phyloP scores from a whole-genome alignment of 1,140 invertebrate species.

The Brachionus angularis region DNA sequence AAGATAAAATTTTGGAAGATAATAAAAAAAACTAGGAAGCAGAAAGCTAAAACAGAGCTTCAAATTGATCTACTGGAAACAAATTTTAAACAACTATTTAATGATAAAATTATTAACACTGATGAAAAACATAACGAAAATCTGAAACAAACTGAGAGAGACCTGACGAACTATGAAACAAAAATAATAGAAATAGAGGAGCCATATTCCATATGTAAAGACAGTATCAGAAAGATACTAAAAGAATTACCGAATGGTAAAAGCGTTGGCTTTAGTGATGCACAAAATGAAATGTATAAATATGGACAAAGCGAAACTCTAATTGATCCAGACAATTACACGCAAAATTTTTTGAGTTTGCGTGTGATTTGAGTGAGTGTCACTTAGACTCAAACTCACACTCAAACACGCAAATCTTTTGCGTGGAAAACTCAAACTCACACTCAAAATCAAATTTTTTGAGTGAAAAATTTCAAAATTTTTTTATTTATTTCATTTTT shows the following conservation, averaged over 20 bases:
- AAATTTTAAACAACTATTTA: conserved; percentile 11
- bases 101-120: conserved; percentile 5
- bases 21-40: conserved; percentile 2
- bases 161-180: background rate
- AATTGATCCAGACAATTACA: too few species aligned
- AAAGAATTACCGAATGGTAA: background rate
- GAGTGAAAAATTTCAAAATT: too few species aligned
- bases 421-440: too few species aligned
- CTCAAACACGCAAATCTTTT: too few species aligned
- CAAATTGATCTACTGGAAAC: background rate
- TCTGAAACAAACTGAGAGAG: background rate
- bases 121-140: background rate
- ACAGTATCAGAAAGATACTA: background rate
- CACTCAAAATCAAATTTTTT: too few species aligned
- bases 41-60: background rate
- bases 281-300: conserved; percentile 13
- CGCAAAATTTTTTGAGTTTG: too few species aligned
- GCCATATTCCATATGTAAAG: background rate
- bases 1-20: conserved; percentile 5
- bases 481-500: too few species aligned
- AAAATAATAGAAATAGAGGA: background rate
- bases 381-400: too few species aligned
- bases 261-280: background rate
- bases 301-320: background rate
- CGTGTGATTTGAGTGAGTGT: too few species aligned